Conservation (phyloP, 2,113 vertebrate species). For the Lophura nycthemera region DNA sequence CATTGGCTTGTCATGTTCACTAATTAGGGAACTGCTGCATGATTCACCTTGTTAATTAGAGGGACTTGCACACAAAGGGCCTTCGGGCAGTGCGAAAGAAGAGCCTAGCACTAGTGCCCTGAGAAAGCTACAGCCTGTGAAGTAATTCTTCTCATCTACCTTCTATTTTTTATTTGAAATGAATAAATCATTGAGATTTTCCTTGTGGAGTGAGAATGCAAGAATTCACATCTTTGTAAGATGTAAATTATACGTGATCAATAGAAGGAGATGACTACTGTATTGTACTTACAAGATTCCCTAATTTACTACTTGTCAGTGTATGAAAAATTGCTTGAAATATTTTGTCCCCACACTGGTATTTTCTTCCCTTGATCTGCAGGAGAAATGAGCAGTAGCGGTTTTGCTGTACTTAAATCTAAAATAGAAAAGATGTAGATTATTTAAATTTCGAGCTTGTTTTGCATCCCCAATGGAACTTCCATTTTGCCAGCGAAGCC, state of each 20-base stretch:
- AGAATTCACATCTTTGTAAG: conserved; percentile 92
- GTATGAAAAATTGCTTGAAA: conserved; percentile 71
- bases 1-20: conserved; percentile 97
- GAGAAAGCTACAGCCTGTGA: conserved; percentile 92
- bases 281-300: conserved; percentile 80
- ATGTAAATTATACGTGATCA: conserved; percentile 99
- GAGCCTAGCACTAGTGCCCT: conserved; percentile 92
- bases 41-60: conserved; percentile 99
- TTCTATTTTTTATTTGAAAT: conserved; percentile 94
- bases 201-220: conserved; percentile 92
- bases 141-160: conserved; percentile 98
- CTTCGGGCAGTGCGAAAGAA: conserved; percentile 84
- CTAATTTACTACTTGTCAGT: conserved; percentile 82
- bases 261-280: conserved; percentile 85
- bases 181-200: conserved; percentile 99
- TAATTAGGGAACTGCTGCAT: conserved; percentile 98
- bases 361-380: conserved; percentile 72
- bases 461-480: conserved; percentile 50
- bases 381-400: conserved; percentile 16
- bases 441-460: conserved; percentile 66
- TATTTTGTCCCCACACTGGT: conserved; percentile 68
- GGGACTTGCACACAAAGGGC: conserved; percentile 94
- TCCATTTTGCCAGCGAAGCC: conserved; percentile 16
- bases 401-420: conserved; percentile 20
- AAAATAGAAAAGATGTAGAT: conserved; percentile 62